Percentiles rank a stretch among this genome's conserved stretches.
These are phyloP conservation scores for Girardia tigrina DNA, from an alignment of 2,888 invertebrate species.

Conservation along the genomic window DNA sequence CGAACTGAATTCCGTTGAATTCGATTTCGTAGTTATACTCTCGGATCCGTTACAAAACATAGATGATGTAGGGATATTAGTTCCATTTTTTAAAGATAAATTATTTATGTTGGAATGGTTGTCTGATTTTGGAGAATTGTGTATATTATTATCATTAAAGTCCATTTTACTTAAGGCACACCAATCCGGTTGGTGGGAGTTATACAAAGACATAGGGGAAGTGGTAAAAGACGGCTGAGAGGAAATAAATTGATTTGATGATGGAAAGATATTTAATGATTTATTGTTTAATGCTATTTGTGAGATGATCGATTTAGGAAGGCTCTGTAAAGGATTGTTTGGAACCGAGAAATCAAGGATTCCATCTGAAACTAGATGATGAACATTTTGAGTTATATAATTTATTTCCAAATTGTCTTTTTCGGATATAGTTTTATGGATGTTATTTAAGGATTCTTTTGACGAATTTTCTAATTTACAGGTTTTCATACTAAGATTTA, in stretches of 20 bases:
- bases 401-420: background rate
- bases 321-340: background rate
- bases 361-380: background rate
- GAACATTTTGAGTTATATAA: background rate
- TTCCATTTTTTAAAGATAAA: background rate
- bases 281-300: background rate
- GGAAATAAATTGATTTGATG: background rate
- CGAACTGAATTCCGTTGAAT: background rate
- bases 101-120: background rate
- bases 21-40: background rate
- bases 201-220: background rate
- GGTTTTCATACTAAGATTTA: background rate
- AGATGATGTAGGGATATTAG: background rate
- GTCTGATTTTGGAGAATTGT: background rate
- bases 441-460: background rate
- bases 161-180: background rate
- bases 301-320: background rate
- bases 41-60: background rate
- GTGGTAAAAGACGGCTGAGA: background rate
- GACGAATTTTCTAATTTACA: background rate
- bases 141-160: background rate
- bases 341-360: background rate
- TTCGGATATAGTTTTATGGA: background rate
- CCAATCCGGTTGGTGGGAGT: background rate
- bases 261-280: background rate